Conservation (phyloP, 2,888 invertebrate genomes). For the Brachyptera risi region DNA sequence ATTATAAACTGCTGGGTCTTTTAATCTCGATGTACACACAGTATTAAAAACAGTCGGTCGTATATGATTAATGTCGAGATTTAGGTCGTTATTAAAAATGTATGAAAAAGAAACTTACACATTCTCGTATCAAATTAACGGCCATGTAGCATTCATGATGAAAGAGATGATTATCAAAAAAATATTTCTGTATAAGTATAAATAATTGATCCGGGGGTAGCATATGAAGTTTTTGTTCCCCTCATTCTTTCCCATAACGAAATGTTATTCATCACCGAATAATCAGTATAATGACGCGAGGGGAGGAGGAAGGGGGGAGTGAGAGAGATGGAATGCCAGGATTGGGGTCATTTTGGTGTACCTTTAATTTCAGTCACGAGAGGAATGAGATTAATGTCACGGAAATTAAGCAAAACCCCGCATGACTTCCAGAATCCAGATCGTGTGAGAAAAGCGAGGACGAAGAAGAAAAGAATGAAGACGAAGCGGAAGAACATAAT, state of each 20-base stretch:
- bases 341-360: constrained; percentile 2
- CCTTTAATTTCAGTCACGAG: not conserved
- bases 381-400: not conserved
- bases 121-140: not conserved
- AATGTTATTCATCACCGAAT: constrained; percentile 10
- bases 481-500: not conserved
- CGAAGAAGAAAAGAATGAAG: not conserved
- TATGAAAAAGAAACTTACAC: not conserved
- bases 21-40: not conserved
- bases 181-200: not conserved
- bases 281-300: constrained; percentile 14
- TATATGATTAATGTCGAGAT: too few relatives aligned
- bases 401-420: not conserved
- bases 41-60: not conserved
- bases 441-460: not conserved
- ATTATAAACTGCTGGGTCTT: not conserved
- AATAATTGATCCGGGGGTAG: not conserved
- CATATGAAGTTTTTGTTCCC: not conserved
- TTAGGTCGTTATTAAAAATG: constrained; percentile 5
- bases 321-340: not conserved
- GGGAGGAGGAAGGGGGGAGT: not conserved
- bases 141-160: not conserved
- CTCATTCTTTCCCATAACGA: not conserved
- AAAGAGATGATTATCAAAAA: constrained; percentile 6
- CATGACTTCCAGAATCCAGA: not conserved